Evolutionary conservation across 53 echinoderm and acorn worm genomes (phyloP), one percentile per base, ranked within the genome.

Genomic region (Zoroaster sp.): DNA sequence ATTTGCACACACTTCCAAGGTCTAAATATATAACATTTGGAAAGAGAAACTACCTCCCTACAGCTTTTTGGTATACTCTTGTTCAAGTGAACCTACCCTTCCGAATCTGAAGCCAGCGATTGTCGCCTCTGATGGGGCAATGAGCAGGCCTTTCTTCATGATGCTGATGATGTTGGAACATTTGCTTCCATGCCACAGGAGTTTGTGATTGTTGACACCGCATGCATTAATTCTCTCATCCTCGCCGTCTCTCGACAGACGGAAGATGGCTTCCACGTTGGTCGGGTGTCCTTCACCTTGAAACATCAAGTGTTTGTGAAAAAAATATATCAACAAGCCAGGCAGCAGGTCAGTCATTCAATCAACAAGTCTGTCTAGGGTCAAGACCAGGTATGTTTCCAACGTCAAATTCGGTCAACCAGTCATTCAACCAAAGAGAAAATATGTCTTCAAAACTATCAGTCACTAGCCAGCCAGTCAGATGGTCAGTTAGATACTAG

Each of bases 141-240:
- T 85, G 13, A 94, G 77, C 21, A 99, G 80, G 12, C 99, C 99
- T 71, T 90, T 78, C 86, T 85, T 96, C n/a, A 99, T 69, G 52
- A 96, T 96, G 78, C 95, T 96, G 67, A 99, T 82, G 10, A 99
- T 86, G 53, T 96, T 94, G 65, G 93, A 88, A 0, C 94, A 40
- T 65, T 87, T 91, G 44, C 92, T 99, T 36, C 99, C 99, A 73
- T 99, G 99, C 99, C 99, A 99, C 51, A 99, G 90, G 41, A 99
- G 72, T 75, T 83, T 93, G 77, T 93, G 99, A 74, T 99, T 99
- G 68, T 88, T 90, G 8, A 96, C 66, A 0, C 74, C 77, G 18
- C 89, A 82, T 41, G 89, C 15, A 14, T 82, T 75, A 2, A 99
- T 54, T 10, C 49, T 45, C 12, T 93, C 96, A 39, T 94, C 93